Percentiles rank a stretch among this genome's conserved stretches.
Evolutionary conservation across 2,797 vertebrate genomes (phyloP).

Genomic region (Acipenser oxyrinchus): DNA sequence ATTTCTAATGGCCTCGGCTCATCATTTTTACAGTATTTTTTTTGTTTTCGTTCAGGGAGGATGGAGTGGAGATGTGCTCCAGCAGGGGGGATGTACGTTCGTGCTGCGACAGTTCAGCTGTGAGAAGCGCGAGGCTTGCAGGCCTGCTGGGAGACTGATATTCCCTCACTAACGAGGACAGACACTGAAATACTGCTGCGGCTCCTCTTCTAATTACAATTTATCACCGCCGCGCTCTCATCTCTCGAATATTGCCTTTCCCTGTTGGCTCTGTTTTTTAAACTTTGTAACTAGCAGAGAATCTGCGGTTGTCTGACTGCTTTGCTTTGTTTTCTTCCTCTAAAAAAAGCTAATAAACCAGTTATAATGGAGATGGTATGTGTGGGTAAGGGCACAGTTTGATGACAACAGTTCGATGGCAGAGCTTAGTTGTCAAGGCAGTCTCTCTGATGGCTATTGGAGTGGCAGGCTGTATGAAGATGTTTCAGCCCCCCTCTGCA

Average conservation of each 20-base stretch:
- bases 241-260: too few relatives aligned
- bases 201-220: too few relatives aligned
- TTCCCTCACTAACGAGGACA: too few relatives aligned
- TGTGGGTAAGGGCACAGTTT: background rate
- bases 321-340: too few relatives aligned
- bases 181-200: too few relatives aligned
- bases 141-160: slow-evolving; percentile 7
- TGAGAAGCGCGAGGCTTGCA: slow-evolving; percentile 37
- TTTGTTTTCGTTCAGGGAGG: background rate
- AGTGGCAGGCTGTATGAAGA: background rate
- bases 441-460: background rate
- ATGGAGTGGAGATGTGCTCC: background rate
- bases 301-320: too few relatives aligned
- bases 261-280: too few relatives aligned
- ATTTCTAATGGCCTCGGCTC: background rate
- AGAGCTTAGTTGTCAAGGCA: slow-evolving; percentile 4
- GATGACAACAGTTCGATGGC: background rate
- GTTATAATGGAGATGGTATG: too few relatives aligned
- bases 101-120: slow-evolving; percentile 42
- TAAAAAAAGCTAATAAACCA: too few relatives aligned
- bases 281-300: too few relatives aligned
- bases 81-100: slow-evolving; percentile 33
- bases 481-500: slow-evolving; percentile 41
- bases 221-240: too few relatives aligned
- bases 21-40: background rate